Percentiles rank a stretch among this genome's conserved stretches.
phyloP scores from a whole-genome alignment of 2,113 vertebrate genomes.

The Hippocampus guttulatus region DNA sequence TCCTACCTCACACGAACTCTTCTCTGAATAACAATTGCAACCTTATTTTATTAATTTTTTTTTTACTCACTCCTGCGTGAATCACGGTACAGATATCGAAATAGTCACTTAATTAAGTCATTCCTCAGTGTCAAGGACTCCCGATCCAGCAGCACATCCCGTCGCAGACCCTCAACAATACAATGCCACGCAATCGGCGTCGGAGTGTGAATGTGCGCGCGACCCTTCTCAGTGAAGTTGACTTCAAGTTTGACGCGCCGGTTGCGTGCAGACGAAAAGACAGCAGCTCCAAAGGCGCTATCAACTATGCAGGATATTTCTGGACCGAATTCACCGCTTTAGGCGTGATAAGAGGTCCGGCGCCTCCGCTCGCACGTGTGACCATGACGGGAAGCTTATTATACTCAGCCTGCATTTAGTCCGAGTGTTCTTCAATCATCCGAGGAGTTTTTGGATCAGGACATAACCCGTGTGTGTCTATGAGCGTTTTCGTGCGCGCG shows the following conservation, averaged over 20 bases:
- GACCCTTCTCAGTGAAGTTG: constrained; percentile 8
- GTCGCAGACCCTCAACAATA: neutral
- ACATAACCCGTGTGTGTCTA: neutral
- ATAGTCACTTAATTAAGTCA: neutral
- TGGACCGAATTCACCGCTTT: constrained; percentile 18
- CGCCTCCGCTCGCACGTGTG: constrained; percentile 49
- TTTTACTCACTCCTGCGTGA: neutral
- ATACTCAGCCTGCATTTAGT: constrained; percentile 14
- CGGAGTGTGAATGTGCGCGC: constrained; percentile 7
- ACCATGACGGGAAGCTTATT: constrained; percentile 58
- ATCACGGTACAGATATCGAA: neutral
- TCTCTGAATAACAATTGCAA: too few species aligned
- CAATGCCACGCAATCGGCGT: neutral
- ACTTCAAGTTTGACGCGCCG: constrained; percentile 34
- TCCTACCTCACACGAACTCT: too few species aligned
- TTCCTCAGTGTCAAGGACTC: constrained; percentile 3
- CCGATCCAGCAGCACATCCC: constrained; percentile 3
- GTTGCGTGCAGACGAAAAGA: constrained; percentile 26
- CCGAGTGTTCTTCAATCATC: neutral
- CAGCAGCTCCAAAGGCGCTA: constrained; percentile 4
- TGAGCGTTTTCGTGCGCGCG: neutral
- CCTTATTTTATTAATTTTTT: neutral
- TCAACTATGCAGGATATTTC: constrained; percentile 53
- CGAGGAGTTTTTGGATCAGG: neutral
- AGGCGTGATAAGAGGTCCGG: constrained; percentile 52